Percentiles rank a stretch among this genome's conserved stretches.
Evolutionary conservation across 2,888 invertebrate genomes (phyloP).

Genomic region (Apodemia duryi): DNA sequence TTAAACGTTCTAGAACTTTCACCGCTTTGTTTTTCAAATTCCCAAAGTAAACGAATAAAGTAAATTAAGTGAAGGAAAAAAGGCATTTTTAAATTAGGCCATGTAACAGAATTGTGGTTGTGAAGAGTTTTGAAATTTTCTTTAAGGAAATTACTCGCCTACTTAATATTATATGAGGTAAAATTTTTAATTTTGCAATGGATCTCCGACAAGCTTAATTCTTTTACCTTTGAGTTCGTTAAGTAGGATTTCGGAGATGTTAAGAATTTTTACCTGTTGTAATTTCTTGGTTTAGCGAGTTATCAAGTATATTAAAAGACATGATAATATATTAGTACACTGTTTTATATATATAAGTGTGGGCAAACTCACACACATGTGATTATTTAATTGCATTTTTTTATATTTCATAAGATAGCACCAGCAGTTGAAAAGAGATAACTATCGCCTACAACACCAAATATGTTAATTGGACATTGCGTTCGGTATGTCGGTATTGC

Average conservation of each 20-base stretch:
- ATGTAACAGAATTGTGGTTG: constrained; percentile 34
- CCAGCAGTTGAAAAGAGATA: no score
- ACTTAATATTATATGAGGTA: constrained; percentile 17
- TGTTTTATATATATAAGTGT: not conserved
- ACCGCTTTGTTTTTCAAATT: constrained; percentile 50
- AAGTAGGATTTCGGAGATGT: constrained; percentile 14
- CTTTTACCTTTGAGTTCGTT: constrained; percentile 11
- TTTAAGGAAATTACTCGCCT: constrained; percentile 12
- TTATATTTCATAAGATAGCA: no score
- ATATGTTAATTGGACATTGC: no score
- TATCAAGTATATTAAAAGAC: not conserved
- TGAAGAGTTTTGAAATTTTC: not conserved
- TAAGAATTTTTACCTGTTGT: constrained; percentile 13
- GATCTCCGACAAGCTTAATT: constrained; percentile 13
- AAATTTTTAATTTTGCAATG: constrained; percentile 24
- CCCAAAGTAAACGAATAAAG: constrained; percentile 68
- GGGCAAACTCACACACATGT: no score
- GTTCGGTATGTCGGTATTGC: no score
- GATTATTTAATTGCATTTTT: no score
- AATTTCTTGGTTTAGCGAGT: not conserved
- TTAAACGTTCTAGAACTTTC: constrained; percentile 37
- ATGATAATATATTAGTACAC: not conserved
- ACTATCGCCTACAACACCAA: no score
- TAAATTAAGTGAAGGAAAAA: constrained; percentile 75
- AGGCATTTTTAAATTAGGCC: constrained; percentile 67